Conservation (phyloP, 2,797 vertebrate genomes). For the Karalla daura region DNA sequence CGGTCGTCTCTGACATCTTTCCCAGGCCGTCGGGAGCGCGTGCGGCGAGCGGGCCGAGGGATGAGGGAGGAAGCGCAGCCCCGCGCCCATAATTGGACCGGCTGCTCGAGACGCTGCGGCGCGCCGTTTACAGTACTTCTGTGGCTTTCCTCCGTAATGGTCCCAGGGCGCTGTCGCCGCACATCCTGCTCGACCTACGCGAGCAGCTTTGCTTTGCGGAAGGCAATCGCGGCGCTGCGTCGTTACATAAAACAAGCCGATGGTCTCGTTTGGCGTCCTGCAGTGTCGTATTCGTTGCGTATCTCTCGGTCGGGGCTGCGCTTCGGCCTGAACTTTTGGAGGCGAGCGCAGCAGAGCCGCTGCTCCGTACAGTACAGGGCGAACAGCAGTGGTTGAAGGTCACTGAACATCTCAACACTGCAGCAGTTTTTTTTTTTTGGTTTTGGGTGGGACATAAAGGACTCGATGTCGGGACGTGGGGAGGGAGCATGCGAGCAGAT, state of each 20-base stretch:
- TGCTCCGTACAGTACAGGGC: neutral
- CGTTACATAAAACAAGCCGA: neutral
- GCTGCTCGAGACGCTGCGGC: neutral
- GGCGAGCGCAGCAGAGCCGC: neutral
- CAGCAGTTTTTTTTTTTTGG: conserved; percentile 41
- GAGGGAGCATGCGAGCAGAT: conserved; percentile 11
- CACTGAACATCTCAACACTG: conserved; percentile 13
- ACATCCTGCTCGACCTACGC: neutral
- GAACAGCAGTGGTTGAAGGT: conserved; percentile 33
- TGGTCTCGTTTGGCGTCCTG: neutral
- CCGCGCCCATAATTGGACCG: conserved; percentile 21
- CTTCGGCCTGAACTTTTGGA: neutral
- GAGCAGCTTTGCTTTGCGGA: neutral
- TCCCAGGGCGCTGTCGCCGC: neutral
- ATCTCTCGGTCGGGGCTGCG: neutral
- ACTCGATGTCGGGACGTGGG: conserved; percentile 14
- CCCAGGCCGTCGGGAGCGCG: conserved; percentile 13
- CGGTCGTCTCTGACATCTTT: conserved; percentile 23
- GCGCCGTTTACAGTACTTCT: conserved; percentile 25
- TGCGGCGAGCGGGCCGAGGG: conserved; percentile 21
- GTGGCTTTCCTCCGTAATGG: neutral
- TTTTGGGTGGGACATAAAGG: conserved; percentile 29
- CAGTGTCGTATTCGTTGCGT: neutral
- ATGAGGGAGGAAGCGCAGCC: conserved; percentile 13
- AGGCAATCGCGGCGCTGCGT: neutral